phyloP scores from a whole-genome alignment of 2,888 invertebrate genomes.

The Xanthorhoe designata region DNA sequence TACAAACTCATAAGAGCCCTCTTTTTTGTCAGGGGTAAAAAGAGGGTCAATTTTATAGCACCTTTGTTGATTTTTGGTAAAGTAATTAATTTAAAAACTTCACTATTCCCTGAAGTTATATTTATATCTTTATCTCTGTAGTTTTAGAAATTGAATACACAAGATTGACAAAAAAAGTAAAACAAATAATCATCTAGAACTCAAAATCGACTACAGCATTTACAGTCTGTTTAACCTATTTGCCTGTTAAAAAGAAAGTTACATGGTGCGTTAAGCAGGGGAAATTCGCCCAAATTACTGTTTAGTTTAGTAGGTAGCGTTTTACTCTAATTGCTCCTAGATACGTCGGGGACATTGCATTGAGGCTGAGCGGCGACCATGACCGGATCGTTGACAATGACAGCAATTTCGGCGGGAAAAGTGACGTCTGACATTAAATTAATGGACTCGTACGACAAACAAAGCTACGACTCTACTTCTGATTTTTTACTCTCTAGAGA shows the following conservation, averaged over 20 bases:
- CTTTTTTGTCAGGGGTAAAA: background rate
- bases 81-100: too few species aligned
- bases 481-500: background rate
- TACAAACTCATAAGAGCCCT: too few species aligned
- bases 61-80: too few species aligned
- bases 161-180: background rate
- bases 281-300: slow-evolving; percentile 76
- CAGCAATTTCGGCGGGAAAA: slow-evolving; percentile 69
- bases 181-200: slow-evolving; percentile 10
- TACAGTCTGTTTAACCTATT: slow-evolving; percentile 80
- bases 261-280: slow-evolving; percentile 77
- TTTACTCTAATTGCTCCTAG: slow-evolving; percentile 77
- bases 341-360: slow-evolving; percentile 70
- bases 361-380: slow-evolving; percentile 61
- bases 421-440: slow-evolving; percentile 39
- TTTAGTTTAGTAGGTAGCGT: slow-evolving; percentile 74
- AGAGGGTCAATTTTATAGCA: background rate
- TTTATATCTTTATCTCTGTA: too few species aligned
- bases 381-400: slow-evolving; percentile 66
- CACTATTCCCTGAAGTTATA: too few species aligned
- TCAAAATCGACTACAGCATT: slow-evolving; percentile 47
- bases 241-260: slow-evolving; percentile 76
- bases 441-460: slow-evolving; percentile 31
- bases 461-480: slow-evolving; percentile 20
- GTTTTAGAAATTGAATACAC: background rate